phyloP scores from a whole-genome alignment of 2,113 vertebrate species.

The Calonectris borealis region DNA sequence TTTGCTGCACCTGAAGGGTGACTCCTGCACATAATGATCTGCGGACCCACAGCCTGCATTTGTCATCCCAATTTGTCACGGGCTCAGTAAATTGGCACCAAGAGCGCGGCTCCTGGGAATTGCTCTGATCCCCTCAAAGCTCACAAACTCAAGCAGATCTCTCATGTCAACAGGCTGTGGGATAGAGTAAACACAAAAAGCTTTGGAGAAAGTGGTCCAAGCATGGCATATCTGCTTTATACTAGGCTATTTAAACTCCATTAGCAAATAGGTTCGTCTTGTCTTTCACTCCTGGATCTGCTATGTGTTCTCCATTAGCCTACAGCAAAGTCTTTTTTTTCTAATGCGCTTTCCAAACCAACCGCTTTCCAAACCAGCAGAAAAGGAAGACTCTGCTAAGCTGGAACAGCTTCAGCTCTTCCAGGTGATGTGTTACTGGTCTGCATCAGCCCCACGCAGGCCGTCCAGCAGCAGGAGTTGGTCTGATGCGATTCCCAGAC shows the following conservation, averaged over 20 bases:
- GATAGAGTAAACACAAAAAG: slow-evolving; percentile 29
- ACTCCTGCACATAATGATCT: background rate
- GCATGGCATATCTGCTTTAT: background rate
- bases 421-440: background rate
- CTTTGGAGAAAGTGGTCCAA: background rate
- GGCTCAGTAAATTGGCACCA: slow-evolving; percentile 36
- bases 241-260: slow-evolving; percentile 44
- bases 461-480: background rate
- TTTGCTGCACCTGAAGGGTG: slow-evolving; percentile 1
- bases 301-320: background rate
- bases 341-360: background rate
- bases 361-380: background rate
- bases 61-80: slow-evolving; percentile 42
- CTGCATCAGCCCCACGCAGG: background rate
- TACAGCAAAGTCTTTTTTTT: background rate
- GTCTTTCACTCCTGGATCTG: slow-evolving; percentile 12
- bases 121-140: slow-evolving; percentile 48
- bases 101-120: slow-evolving; percentile 4
- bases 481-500: background rate
- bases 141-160: slow-evolving; percentile 26
- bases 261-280: slow-evolving; percentile 32
- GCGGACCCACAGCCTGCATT: background rate
- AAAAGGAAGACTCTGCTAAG: background rate
- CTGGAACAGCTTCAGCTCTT: background rate
- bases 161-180: slow-evolving; percentile 41